Base-by-base conservation (phyloP, 2,888 invertebrate genomes). In the Stenotaenia linearis region DNA sequence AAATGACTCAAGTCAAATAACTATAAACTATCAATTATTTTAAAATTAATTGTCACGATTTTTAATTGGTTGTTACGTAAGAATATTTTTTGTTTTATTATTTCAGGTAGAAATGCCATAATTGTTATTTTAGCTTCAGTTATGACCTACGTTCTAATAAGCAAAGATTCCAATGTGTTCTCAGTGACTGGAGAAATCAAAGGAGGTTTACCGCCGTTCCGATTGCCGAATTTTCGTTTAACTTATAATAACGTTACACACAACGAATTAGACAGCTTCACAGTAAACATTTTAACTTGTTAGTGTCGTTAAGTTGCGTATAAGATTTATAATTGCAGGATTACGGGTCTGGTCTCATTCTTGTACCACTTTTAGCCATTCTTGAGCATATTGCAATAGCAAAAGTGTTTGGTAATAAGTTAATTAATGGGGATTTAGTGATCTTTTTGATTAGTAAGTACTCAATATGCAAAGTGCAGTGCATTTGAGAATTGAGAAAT, bases 321-420 rank as follows among this genome's bases (percentile, higher is more conserved):
- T 40, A 12, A 2, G 12, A 40, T 40, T 40, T 6, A 9, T 15
- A 40, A 40, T 40, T 40, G 5, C 89, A 92, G 81, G 91, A 92
- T 86, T 89, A 97, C 85, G 94, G 95, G 77, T 92, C 93, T 37
- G 96, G 95, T 30, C 88, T 97, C 78, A 88, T 93, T 79, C 94
- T 97, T 25, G 90, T 97, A 77, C 96, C 97, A 0, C 88, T 97
- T 32, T 91, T 97, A 83, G 93, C 93, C 21, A 88, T 97, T 45
- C 90, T 97, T 86, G 97, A 97, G 86, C 93, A 94, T 84, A 94
- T 97, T 83, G 94, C 97, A 21, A 95, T 97, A 83, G 96, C 95
- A 87, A 97, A 96, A 88, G 95, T 95, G 30, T 96, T 97, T 86
- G 91, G 97, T 96, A 88, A n/a, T n/a, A n/a, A n/a, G n/a, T n/a